phyloP scores from a whole-genome alignment of 2,113 vertebrate species.

The Crotophaga sulcirostris region DNA sequence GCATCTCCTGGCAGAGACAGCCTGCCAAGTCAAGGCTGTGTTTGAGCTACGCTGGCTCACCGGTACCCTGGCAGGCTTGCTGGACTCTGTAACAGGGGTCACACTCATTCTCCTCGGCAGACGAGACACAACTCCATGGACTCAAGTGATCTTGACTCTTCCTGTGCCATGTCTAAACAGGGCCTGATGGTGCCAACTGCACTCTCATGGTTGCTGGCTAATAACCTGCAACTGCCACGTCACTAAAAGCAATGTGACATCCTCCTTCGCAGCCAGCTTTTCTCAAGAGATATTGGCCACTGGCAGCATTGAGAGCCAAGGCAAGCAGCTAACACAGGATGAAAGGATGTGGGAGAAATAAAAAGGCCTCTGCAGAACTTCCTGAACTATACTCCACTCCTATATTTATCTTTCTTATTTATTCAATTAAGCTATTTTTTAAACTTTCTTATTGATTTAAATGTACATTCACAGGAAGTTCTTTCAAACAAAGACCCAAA shows the following conservation, averaged over 20 bases:
- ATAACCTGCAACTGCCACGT: neutral
- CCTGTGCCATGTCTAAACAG: neutral
- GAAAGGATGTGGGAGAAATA: accelerated
- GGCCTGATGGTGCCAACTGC: neutral
- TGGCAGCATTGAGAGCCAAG: neutral
- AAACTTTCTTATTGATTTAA: neutral
- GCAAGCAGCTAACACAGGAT: neutral
- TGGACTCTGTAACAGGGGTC: neutral
- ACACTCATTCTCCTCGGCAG: accelerated
- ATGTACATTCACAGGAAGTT: neutral
- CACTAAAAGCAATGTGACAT: neutral
- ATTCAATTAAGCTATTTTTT: neutral
- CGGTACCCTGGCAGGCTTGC: neutral
- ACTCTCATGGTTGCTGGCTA: neutral
- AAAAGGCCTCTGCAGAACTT: neutral
- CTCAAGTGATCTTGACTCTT: neutral
- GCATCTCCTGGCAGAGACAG: neutral
- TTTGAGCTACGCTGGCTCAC: neutral
- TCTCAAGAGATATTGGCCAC: neutral
- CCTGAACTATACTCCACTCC: neutral
- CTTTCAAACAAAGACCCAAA: neutral
- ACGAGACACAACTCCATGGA: neutral
- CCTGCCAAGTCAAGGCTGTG: neutral
- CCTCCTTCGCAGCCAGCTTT: neutral
- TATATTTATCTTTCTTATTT: neutral